Conservation (phyloP, 2,888 invertebrate species). For the Himalopsyche anomala region DNA sequence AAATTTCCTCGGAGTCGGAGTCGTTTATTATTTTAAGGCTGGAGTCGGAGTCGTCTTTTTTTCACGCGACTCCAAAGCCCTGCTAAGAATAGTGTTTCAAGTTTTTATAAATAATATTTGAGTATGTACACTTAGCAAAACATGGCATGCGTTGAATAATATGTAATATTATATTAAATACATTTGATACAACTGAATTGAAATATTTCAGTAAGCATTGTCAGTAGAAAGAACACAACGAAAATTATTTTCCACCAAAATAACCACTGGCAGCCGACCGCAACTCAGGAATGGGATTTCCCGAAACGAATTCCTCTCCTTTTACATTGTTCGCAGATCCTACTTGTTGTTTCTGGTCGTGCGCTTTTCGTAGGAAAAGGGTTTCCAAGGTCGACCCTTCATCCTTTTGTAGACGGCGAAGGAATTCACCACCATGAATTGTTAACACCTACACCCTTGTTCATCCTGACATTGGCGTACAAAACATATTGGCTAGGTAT, state of each 20-base stretch:
- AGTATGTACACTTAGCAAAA: no score
- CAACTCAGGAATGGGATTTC: not conserved
- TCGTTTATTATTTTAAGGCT: no score
- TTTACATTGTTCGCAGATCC: not conserved
- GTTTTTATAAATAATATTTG: no score
- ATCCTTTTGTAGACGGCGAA: conserved; percentile 7
- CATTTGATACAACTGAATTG: not conserved
- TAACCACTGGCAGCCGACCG: not conserved
- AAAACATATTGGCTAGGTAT: not conserved
- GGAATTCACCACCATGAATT: conserved; percentile 31
- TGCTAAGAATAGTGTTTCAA: no score
- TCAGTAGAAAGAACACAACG: not conserved
- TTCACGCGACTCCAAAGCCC: no score
- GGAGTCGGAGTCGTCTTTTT: no score
- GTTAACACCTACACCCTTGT: conserved; percentile 16
- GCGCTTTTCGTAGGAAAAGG: conserved; percentile 24
- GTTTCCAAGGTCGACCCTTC: conserved; percentile 23
- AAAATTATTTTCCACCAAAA: conserved; percentile 21
- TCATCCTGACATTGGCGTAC: not conserved
- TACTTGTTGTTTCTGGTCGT: conserved; percentile 38
- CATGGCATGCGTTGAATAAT: no score
- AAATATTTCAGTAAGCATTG: not conserved
- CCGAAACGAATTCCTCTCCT: not conserved
- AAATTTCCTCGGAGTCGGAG: no score
- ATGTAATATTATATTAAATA: not conserved